These are phyloP conservation scores for Philaethria dido DNA, from an alignment of 2,888 invertebrate genomes.

Conservation along the genomic window DNA sequence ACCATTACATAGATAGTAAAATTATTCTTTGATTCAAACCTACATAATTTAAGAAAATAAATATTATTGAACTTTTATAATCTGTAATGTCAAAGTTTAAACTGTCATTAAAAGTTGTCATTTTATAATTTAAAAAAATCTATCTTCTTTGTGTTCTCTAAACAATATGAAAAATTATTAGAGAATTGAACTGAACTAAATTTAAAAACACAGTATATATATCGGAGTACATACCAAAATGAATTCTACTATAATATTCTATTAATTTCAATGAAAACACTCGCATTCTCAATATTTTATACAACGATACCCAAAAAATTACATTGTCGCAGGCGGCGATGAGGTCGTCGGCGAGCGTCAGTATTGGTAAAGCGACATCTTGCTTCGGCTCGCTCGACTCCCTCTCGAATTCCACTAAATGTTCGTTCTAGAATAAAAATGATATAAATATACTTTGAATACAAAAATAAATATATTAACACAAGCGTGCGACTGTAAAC, in stretches of 20 bases:
- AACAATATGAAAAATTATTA: no score
- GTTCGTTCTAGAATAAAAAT: slow-evolving; percentile 62
- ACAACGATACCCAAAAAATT: slow-evolving; percentile 76
- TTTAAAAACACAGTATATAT: not conserved
- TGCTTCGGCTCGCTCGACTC: slow-evolving; percentile 50
- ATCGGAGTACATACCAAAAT: not conserved
- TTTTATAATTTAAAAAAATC: no score
- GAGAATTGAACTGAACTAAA: no score
- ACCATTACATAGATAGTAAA: no score
- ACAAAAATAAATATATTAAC: no score
- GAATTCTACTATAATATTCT: not conserved
- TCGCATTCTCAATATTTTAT: slow-evolving; percentile 69
- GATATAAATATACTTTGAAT: no score
- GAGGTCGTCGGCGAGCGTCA: slow-evolving; percentile 68
- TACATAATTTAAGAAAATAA: not conserved
- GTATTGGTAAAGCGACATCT: slow-evolving; percentile 52
- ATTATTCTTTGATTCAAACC: not conserved
- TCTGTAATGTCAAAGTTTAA: not conserved
- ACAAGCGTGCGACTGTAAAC: no score
- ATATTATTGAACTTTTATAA: not conserved
- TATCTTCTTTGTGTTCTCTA: no score
- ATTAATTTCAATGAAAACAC: slow-evolving; percentile 40
- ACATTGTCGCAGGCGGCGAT: slow-evolving; percentile 70
- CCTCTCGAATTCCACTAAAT: slow-evolving; percentile 62
- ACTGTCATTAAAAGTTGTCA: not conserved